These are phyloP conservation scores for Paramuricea clavata DNA, from an alignment of 92 coral and sea anemone genomes.

Conservation along the genomic window DNA sequence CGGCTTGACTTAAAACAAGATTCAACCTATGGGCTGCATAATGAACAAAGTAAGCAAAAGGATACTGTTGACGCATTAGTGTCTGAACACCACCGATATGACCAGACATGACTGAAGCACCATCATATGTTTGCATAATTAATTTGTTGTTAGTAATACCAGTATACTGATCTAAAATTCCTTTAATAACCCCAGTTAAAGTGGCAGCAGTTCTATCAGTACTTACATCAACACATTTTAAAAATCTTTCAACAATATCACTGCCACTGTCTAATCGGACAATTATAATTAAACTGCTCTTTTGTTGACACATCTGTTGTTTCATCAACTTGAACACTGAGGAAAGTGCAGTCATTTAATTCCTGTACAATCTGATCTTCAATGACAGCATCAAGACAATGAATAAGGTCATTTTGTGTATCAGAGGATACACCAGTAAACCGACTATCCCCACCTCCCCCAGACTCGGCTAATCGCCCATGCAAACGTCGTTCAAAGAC, in stretches of 20 bases:
- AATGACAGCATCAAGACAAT: no score
- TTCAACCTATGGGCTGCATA: neutral
- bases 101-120: neutral
- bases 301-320: no score
- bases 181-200: no score
- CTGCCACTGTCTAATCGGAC: neutral
- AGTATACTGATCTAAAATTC: neutral
- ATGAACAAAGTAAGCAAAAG: neutral
- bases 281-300: neutral
- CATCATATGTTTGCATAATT: neutral
- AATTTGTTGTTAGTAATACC: no score
- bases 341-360: no score
- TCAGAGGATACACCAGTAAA: no score
- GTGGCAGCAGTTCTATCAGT: neutral
- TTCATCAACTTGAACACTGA: no score
- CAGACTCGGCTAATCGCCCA: no score
- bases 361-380: no score
- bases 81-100: neutral
- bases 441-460: no score
- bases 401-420: no score
- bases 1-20: neutral
- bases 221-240: neutral
- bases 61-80: neutral
- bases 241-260: neutral
- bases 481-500: neutral